Evolutionary conservation across 2,888 invertebrate genomes (phyloP), one percentile per base, ranked within the genome.

Genomic region (Drosophila fungiperda): DNA sequence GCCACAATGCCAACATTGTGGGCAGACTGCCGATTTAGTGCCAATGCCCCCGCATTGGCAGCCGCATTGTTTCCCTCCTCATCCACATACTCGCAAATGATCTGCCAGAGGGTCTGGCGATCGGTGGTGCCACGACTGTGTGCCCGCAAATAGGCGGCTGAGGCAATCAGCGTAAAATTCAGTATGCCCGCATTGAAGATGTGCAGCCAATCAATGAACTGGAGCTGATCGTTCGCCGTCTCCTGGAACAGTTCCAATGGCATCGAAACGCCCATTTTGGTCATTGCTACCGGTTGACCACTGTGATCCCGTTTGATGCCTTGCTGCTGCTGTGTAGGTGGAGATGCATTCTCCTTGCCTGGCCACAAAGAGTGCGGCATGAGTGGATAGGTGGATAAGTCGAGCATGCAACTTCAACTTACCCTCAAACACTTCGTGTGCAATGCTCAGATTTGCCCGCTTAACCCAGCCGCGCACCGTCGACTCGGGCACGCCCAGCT

Each of bases 381-480:
- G 7, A 45, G 15, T 38, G 17, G 8, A 38, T 8, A 8, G 7
- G 17, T 38, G 8, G 20, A 45, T 8, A 4, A 15, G 23, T 45
- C 7, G 4, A 15, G 15, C 3, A 2, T 23, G 45, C 8, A 23
- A 1, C 45, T 15, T 1, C 15, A 32, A 79, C 90, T 73, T 45
- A 86, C 83, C 58, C 8, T 58, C 76, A 2, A 17, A 6, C 0
- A 71, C 33, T 17, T 79, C 82, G n/a, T 80, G 85, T 0, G 76
- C 74, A 23, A 78, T 32, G 23, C 87, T 84, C 72, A 75, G 80
- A 58, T 87, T 89, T 3, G 90, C 87, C 1, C 87, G 70, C 66
- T 87, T 87, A 11, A 87, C 87, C 87, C 87, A 87, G 9, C 87
- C 87, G 23, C 87, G 87, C 36, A 87, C 87, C 9, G 87, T 87